Base-by-base conservation (phyloP, 2,888 invertebrate species). In the Pegoplata infirma region DNA sequence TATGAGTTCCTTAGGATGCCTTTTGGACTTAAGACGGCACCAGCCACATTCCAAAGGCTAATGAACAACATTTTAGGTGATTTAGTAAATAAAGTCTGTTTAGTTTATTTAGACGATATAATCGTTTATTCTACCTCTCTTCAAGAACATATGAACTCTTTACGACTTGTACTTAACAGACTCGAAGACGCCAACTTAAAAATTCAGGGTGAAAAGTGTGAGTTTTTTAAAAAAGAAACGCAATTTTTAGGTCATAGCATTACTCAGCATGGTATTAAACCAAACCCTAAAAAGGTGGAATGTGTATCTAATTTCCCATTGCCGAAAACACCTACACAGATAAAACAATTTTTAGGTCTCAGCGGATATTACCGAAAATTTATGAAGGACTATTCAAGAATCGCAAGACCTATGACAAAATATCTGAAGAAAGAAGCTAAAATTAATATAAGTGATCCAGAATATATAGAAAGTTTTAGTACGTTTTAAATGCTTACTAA, bases 71-170 rank as follows among this genome's bases (percentile, higher is more conserved):
- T 82, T 6, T 23, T 23, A 23, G 23, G 23, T 5, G 76, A 76
- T 10, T 36, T 59, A 1, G 76, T 81, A 2, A 69, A 66, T 23
- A 23, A 23, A 23, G 23, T 23, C 3, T 23, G 23, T 23, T 21
- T 81, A 5, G 81, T 82, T 8, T 80, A 82, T 28, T 17, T 81
- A 10, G 76, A 82, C 28, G 81, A 82, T 32, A 76, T 82, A 8
- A 67, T 82, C 17, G 55, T 81, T 1, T 82, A 69, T 51, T 14
- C 16, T 10, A 56, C 56, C 5, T 67, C 55, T 14, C 12, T 67
- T 5, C 46, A 46, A 44, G 55, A 55, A 5, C 77, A 76, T 23
- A 49, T 74, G 0, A 32, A 32, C 12, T 51, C 40, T 2, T 5
- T 76, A 17, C 7, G 51, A 7, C 14, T 32, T 32, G 36, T 75